Evolutionary conservation across 2,113 vertebrate genomes (phyloP), one percentile per base, ranked within the genome.

Genomic region (Leptodactylus fuscus): DNA sequence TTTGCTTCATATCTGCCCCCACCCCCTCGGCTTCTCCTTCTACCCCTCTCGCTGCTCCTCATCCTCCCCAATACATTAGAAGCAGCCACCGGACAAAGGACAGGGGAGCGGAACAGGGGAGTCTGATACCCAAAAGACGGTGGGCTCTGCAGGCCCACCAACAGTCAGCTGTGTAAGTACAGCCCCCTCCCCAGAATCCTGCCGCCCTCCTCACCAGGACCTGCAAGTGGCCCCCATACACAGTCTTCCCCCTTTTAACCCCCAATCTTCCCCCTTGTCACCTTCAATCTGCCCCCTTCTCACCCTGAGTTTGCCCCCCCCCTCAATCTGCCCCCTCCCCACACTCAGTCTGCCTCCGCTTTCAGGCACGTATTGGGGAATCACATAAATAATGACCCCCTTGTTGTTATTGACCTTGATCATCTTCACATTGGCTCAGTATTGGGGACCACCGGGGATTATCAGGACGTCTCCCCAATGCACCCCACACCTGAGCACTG

Each of bases 101-200:
- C 88, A 93, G 88, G 91, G 89, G 81, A 94, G 91, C 87, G 93
- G 89, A 92, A 89, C 92, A 87, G 90, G 88, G 90, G 94, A 78
- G 89, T 94, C 93, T 92, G 85, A 89, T 89, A 93, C 95, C 89
- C 93, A 93, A 89, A 94, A 93, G 88, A 92, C 93, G 94, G 89
- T 91, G 87, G 92, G 88, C 90, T 91, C 92, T 90, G 90, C 93
- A 91, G 91, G 93, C 92, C 90, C 92, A 11, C 91, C 84, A 18
- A 60, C 93, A 88, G 92, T 93, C 65, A 88, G 95, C 88, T 95
- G 93, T 94, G 93, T 96, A 95, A 97, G 94, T 96, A 97, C 91
- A 5, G 34, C 84, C 90, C 90, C n/a, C n/a, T n/a, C 89, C 88
- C 12, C n/a, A 27, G 29, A 46, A 44, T 34, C 18, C 18, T 51